Percentiles rank a stretch among this genome's conserved stretches.
These are phyloP conservation scores for Brienomyrus longianalis DNA, from an alignment of 2,113 vertebrate species.

Conservation along the genomic window DNA sequence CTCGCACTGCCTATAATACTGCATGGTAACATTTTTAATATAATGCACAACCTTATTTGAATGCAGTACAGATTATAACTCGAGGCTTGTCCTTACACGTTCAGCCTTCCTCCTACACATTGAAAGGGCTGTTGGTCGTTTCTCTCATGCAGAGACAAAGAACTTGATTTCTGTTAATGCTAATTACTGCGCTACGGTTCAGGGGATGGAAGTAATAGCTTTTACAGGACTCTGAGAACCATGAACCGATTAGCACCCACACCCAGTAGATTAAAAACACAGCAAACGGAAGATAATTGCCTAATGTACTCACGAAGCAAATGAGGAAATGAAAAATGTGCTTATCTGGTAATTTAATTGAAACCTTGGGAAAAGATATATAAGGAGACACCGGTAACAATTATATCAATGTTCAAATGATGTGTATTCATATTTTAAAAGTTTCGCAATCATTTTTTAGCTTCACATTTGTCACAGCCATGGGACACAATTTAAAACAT, in stretches of 20 bases:
- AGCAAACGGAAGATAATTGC: constrained; percentile 39
- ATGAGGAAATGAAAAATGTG: constrained; percentile 44
- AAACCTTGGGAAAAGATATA: constrained; percentile 10
- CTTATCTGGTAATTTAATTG: constrained; percentile 29
- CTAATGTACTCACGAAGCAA: constrained; percentile 36
- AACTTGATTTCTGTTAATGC: constrained; percentile 49
- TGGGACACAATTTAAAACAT: background rate
- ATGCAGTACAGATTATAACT: background rate
- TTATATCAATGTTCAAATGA: background rate
- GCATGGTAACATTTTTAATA: background rate
- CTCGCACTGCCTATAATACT: background rate
- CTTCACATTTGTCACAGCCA: background rate
- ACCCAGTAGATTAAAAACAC: constrained; percentile 41
- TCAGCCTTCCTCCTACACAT: constrained; percentile 10
- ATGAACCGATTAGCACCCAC: constrained; percentile 50
- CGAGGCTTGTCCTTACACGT: background rate
- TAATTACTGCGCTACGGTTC: constrained; percentile 51
- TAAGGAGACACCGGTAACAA: constrained; percentile 1
- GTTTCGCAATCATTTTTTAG: background rate
- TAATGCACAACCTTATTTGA: background rate
- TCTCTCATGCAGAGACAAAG: constrained; percentile 33
- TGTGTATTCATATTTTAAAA: constrained; percentile 17
- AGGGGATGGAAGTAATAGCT: constrained; percentile 51
- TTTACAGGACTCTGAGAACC: constrained; percentile 38
- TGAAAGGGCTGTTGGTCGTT: constrained; percentile 15